Percentiles rank a stretch among this genome's conserved stretches.
Evolutionary conservation across 2,888 invertebrate species (phyloP).

Genomic region (Meteorus cinctellus): DNA sequence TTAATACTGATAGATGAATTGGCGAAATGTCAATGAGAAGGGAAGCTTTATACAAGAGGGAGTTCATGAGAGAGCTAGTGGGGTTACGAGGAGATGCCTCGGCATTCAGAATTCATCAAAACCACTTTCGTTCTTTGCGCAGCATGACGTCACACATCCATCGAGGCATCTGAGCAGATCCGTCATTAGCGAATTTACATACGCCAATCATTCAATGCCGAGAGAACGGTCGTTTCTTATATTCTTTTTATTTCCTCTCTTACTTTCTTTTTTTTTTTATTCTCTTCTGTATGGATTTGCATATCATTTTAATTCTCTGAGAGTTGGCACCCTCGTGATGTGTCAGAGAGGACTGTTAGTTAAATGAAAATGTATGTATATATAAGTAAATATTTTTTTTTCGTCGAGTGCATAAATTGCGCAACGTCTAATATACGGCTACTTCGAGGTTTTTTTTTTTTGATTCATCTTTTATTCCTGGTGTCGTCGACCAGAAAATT

Average conservation of each 20-base stretch:
- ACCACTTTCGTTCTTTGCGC: constrained; percentile 63
- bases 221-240: constrained; percentile 41
- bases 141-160: constrained; percentile 66
- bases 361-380: background rate
- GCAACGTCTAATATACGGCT: background rate
- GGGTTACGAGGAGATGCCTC: constrained; percentile 38
- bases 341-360: background rate
- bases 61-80: constrained; percentile 43
- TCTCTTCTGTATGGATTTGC: constrained; percentile 53
- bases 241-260: background rate
- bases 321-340: constrained; percentile 28
- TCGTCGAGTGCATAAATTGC: background rate
- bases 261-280: constrained; percentile 39
- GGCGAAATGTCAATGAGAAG: constrained; percentile 31
- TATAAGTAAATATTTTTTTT: constrained; percentile 2
- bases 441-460: background rate
- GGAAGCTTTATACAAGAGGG: constrained; percentile 40
- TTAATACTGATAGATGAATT: constrained; percentile 69
- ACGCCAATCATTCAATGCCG: constrained; percentile 65
- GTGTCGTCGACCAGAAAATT: background rate
- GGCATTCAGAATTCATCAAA: constrained; percentile 66
- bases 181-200: constrained; percentile 70
- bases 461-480: background rate
- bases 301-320: constrained; percentile 49
- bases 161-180: constrained; percentile 58